Base-by-base conservation (phyloP, 2,888 invertebrate species). In the Griposia aprilina region DNA sequence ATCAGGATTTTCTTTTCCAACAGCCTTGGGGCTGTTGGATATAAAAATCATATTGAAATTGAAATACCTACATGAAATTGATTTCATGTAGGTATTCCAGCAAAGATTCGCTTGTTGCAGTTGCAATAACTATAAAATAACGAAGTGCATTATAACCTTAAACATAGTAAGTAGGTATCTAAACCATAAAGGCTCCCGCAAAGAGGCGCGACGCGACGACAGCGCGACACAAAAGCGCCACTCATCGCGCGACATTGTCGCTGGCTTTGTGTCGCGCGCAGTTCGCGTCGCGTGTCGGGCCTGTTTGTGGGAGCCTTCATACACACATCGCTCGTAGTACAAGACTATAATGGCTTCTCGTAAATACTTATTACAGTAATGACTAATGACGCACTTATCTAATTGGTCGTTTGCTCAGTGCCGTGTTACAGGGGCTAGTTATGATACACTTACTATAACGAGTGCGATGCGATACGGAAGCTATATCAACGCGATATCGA, bases 311-410 rank as follows among this genome's bases (percentile, higher is more conserved):
- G 30, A 36, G 30, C 30, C 30, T 36, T 36, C 1, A 36, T 6
- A 36, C 55, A 1, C 57, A 36, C 50, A 15, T 20, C 7, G 23
- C 17, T 45, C 15, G 15, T 36, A 52, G 2, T 20, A 50, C 20
- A 36, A 10, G 23, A 52, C 10, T 59, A 17, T 20, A 17, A 36
- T 23, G 68, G 74, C 41, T 66, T 15, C 55, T 67, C 74, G 20
- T 15, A n/a, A 30, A 77, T 45, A 80, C 73, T 72, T 67, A 48
- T 74, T 71, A 74, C 83, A 23, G 11, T 83, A 83, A 86, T 83
- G 75, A 67, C 1, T 36, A 36, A 41, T 45, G 45, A 6, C 36
- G 75, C 83, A 84, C 75, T 86, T 84, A 84, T 86, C 84, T 62
- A 83, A 86, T 82, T 67, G 83, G 83, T 76, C 63, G 70, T 79